Evolutionary conservation across 2,888 invertebrate genomes (phyloP).

Genomic region (Epinotia nisella): DNA sequence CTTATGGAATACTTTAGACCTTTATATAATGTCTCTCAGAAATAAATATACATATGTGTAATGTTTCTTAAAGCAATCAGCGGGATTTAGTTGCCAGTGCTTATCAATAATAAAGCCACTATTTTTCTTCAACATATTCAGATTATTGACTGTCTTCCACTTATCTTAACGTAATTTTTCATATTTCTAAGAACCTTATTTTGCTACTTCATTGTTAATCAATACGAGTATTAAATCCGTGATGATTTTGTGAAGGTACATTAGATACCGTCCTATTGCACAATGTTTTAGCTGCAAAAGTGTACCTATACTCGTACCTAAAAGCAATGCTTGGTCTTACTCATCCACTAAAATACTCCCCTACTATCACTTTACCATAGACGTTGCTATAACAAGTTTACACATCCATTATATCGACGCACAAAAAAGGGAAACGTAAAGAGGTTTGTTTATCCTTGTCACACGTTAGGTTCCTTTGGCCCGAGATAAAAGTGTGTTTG

Average conservation of each 20-base stretch:
- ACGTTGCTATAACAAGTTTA: slow-evolving; percentile 41
- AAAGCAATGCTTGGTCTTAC: slow-evolving; percentile 10
- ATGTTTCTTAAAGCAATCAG: background rate
- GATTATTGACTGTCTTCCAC: too few species aligned
- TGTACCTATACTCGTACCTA: background rate
- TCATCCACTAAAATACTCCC: slow-evolving; percentile 31
- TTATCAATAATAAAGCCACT: too few species aligned
- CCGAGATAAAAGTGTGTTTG: slow-evolving; percentile 49
- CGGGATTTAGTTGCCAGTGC: background rate
- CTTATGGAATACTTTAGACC: slow-evolving; percentile 32
- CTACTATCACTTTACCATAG: slow-evolving; percentile 42
- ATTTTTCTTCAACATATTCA: too few species aligned
- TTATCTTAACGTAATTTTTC: too few species aligned
- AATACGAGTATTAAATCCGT: too few species aligned
- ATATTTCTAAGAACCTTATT: too few species aligned
- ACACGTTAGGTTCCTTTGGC: slow-evolving; percentile 44
- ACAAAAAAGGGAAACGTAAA: slow-evolving; percentile 48
- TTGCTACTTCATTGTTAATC: too few species aligned
- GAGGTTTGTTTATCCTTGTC: slow-evolving; percentile 52
- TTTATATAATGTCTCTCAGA: slow-evolving; percentile 1
- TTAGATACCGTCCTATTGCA: too few species aligned
- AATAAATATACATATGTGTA: too few species aligned
- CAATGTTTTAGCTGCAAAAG: too few species aligned
- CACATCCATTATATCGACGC: slow-evolving; percentile 39
- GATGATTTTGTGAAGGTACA: too few species aligned